These are phyloP conservation scores for Sylvilagus bachmani DNA, from an alignment of 2,113 vertebrate species.

Conservation along the genomic window DNA sequence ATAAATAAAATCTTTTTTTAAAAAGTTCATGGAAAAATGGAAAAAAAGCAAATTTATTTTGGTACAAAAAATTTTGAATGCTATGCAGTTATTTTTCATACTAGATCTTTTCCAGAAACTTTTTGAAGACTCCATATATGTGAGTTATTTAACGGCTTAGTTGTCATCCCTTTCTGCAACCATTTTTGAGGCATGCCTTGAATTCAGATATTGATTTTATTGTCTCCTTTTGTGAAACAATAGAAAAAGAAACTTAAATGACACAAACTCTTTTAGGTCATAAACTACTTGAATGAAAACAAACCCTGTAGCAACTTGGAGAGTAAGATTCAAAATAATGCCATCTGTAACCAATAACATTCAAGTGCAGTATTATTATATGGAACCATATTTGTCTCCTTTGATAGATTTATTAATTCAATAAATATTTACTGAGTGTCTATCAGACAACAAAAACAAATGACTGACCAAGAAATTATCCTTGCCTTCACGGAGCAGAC, in stretches of 20 bases:
- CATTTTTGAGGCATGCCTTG: background rate
- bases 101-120: too few relatives aligned
- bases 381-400: conserved; percentile 20
- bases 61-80: too few relatives aligned
- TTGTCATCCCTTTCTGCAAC: background rate
- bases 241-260: conserved; percentile 49
- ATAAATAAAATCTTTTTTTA: too few relatives aligned
- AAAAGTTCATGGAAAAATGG: too few relatives aligned
- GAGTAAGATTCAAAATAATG: background rate
- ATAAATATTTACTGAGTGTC: background rate
- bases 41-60: too few relatives aligned
- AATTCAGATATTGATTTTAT: background rate
- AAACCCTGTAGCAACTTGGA: background rate
- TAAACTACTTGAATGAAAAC: conserved; percentile 22
- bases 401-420: conserved; percentile 35
- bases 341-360: background rate
- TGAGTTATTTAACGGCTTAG: background rate
- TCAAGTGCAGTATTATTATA: background rate
- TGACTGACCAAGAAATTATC: background rate
- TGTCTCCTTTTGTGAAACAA: background rate
- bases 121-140: too few relatives aligned
- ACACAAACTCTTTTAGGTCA: background rate
- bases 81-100: too few relatives aligned
- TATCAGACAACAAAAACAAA: conserved; percentile 49
- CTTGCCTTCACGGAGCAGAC: background rate